Percentiles rank a stretch among this genome's conserved stretches.
Evolutionary conservation across 1,140 invertebrate species (phyloP).

Genomic region (Lepidotrigona ventralis): DNA sequence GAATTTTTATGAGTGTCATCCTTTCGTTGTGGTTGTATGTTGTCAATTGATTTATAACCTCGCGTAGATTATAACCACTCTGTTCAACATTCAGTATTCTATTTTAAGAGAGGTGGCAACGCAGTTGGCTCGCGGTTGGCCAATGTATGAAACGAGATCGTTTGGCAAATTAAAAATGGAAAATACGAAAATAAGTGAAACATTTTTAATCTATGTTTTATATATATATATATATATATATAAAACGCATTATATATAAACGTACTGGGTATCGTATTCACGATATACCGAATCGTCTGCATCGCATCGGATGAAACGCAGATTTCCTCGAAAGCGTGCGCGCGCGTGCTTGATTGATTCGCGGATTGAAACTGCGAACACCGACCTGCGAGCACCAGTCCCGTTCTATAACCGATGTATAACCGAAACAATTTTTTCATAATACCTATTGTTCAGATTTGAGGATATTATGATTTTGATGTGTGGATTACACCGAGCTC

Average conservation of each 20-base stretch:
- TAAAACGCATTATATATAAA: constrained; percentile 11
- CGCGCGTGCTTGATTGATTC: constrained; percentile 27
- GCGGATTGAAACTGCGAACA: constrained; percentile 1
- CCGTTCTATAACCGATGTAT: background rate
- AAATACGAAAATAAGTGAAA: constrained; percentile 9
- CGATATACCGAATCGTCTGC: background rate
- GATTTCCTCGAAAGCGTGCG: background rate
- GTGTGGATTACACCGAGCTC: background rate
- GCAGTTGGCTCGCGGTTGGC: too few species aligned
- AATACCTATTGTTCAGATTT: constrained; percentile 12
- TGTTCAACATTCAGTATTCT: too few species aligned
- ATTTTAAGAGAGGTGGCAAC: too few species aligned
- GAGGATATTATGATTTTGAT: background rate
- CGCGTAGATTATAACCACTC: too few species aligned
- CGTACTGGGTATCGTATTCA: background rate
- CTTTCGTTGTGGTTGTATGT: background rate
- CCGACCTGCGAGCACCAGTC: background rate
- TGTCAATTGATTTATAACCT: background rate
- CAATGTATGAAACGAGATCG: background rate
- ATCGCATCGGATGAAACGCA: constrained; percentile 6
- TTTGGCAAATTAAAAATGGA: background rate
- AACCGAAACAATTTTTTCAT: constrained; percentile 12
- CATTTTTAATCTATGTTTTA: constrained; percentile 11
- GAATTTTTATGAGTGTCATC: background rate
- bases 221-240: too few species aligned